phyloP scores from a whole-genome alignment of 2,888 invertebrate genomes.

The Philhelius pedissequus region DNA sequence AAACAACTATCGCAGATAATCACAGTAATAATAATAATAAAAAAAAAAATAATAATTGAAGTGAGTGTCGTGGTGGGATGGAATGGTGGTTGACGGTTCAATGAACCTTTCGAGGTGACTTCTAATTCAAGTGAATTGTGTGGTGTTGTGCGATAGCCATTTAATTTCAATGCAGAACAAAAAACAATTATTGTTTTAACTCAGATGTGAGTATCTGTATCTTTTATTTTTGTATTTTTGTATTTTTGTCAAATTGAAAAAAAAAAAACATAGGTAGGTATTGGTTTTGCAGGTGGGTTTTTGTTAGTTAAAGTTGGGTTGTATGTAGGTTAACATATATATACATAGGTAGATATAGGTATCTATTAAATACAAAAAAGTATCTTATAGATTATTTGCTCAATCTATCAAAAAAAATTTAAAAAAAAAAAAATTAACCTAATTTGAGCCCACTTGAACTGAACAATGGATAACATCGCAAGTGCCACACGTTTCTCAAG shows the following conservation, averaged over 20 bases:
- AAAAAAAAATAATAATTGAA: conserved; percentile 65
- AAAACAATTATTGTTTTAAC: neutral
- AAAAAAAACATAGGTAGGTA: neutral
- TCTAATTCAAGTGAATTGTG: conserved; percentile 54
- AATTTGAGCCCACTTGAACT: conserved; percentile 15
- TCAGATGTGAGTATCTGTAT: neutral
- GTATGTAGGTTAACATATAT: too few relatives aligned
- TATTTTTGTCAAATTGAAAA: neutral
- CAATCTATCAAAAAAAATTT: conserved; percentile 1
- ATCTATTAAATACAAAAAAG: neutral
- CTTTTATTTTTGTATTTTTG: too few relatives aligned
- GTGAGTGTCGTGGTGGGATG: conserved; percentile 41
- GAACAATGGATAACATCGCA: neutral
- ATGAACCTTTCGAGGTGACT: conserved; percentile 64
- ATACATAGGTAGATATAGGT: neutral
- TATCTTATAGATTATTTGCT: neutral
- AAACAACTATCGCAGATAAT: conserved; percentile 67
- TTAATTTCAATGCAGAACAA: conserved; percentile 11
- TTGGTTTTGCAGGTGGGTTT: neutral
- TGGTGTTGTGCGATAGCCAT: conserved; percentile 44
- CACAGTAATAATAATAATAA: conserved; percentile 62
- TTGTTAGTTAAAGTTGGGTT: too few relatives aligned
- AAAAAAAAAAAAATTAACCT: neutral
- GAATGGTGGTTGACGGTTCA: conserved; percentile 14
- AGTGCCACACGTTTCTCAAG: neutral